Base-by-base conservation (phyloP, 2,113 vertebrate genomes). In the Aspiorhynchus laticeps region DNA sequence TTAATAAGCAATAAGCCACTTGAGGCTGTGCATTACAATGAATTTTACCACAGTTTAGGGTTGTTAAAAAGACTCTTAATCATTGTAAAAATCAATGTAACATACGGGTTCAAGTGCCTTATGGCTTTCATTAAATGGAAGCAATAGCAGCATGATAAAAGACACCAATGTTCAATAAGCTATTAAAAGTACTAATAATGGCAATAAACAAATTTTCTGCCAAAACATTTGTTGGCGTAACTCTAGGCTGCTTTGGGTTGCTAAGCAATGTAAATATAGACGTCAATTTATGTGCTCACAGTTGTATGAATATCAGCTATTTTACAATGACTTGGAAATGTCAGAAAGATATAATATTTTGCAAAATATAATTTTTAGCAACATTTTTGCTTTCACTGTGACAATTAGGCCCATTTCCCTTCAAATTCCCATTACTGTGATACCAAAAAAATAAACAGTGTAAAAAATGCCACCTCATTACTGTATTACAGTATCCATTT, bases 1-100 rank as follows among this genome's bases (percentile, higher is more conserved):
- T 59, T 77, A 77, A 77, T 77, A 77, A 77, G 74, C 74, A 31
- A 77, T 77, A 46, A 46, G 43, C 74, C n/a, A 77, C 74, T 77
- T 1, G 6, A 28, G 43, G 74, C n/a, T 6, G 8, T 77, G 74
- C 74, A 77, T 77, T 77, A 19, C 75, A 77, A 51, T 51, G 43
- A 31, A 77, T 77, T 77, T 77, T 77, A 77, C 24, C 74, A 51
- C 43, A 77, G 74, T 77, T 77, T 77, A 48, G 24, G 74, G 74
- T 46, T 77, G n/a, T 51, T 77, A 46, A 77, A 77, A 5, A 26
- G 24, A n/a, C n/a, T 7, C 26, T 77, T 77, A 77, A 51, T 77
- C 74, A 77, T 77, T 12, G 74, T 46, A 77, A 77, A 77, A 77
- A 77, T 77, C 74, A 77, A 77, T 77, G 43, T 77, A 77, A 77